phyloP scores from a whole-genome alignment of 2,888 invertebrate species.

The Lamellibrachia columna region DNA sequence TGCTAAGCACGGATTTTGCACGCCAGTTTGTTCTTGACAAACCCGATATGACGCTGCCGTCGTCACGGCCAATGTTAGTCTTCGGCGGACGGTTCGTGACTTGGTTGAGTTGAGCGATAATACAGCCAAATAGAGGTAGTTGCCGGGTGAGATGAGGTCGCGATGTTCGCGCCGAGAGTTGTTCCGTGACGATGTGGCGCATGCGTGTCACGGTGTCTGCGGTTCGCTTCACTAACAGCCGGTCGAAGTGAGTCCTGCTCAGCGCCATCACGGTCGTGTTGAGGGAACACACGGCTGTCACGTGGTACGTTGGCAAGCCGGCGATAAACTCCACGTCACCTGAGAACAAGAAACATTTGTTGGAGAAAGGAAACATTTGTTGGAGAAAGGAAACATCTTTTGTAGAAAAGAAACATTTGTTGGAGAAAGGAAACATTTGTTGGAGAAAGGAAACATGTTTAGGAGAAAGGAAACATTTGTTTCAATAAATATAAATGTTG shows the following conservation, averaged over 20 bases:
- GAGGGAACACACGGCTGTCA: slow-evolving; percentile 23
- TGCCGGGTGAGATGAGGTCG: slow-evolving; percentile 8
- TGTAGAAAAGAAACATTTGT: no score
- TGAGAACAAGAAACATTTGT: not conserved
- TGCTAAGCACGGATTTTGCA: slow-evolving; percentile 20
- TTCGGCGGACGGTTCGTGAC: not conserved
- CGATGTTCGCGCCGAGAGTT: not conserved
- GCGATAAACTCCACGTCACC: slow-evolving; percentile 31
- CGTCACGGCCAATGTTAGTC: not conserved
- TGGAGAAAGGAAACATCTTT: no score
- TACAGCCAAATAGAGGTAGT: slow-evolving; percentile 24
- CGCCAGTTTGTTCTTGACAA: not conserved
- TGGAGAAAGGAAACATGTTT: no score
- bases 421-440: no score
- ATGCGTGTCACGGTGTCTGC: slow-evolving; percentile 24
- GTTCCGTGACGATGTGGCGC: slow-evolving; percentile 5
- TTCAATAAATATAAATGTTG: no score
- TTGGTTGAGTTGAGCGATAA: slow-evolving; percentile 22
- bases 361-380: not conserved
- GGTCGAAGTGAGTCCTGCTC: slow-evolving; percentile 25
- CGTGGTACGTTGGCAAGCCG: slow-evolving; percentile 24
- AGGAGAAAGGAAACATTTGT: no score
- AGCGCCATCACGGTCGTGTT: slow-evolving; percentile 25
- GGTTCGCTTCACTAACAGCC: slow-evolving; percentile 22
- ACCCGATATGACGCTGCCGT: not conserved